These are phyloP conservation scores for Calameuta filiformis DNA, from an alignment of 2,888 invertebrate species.

Conservation along the genomic window DNA sequence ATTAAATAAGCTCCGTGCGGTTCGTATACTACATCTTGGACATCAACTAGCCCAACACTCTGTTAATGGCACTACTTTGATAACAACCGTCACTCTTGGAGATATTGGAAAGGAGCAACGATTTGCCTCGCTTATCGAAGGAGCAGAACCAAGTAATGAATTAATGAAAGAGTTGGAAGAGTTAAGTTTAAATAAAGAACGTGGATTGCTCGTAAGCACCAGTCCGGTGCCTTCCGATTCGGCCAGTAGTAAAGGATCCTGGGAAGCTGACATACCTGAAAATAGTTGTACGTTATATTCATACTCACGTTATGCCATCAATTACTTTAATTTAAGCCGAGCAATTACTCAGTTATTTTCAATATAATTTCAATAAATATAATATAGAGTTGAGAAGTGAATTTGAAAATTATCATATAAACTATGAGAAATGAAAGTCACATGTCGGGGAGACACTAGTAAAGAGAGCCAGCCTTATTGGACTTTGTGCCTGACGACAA, in stretches of 20 bases:
- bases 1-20: conserved; percentile 68
- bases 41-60: conserved; percentile 67
- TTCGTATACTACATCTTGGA: conserved; percentile 68
- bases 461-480: no score
- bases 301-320: conserved; percentile 1
- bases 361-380: conserved; percentile 3
- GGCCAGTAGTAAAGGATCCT: conserved; percentile 58
- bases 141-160: conserved; percentile 67
- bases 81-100: conserved; percentile 43
- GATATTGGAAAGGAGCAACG: conserved; percentile 49
- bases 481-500: no score
- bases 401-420: not conserved
- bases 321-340: conserved; percentile 14
- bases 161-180: conserved; percentile 70
- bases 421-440: not conserved
- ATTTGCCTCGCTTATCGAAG: conserved; percentile 63
- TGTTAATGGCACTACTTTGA: conserved; percentile 63
- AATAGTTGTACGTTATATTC: conserved; percentile 36
- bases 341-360: conserved; percentile 10
- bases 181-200: conserved; percentile 64
- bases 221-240: conserved; percentile 62
- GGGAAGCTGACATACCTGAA: conserved; percentile 53
- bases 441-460: not conserved
- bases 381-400: not conserved
- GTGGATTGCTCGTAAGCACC: conserved; percentile 38